Conservation (phyloP, 2,888 invertebrate species). For the Odontocolon sp. region DNA sequence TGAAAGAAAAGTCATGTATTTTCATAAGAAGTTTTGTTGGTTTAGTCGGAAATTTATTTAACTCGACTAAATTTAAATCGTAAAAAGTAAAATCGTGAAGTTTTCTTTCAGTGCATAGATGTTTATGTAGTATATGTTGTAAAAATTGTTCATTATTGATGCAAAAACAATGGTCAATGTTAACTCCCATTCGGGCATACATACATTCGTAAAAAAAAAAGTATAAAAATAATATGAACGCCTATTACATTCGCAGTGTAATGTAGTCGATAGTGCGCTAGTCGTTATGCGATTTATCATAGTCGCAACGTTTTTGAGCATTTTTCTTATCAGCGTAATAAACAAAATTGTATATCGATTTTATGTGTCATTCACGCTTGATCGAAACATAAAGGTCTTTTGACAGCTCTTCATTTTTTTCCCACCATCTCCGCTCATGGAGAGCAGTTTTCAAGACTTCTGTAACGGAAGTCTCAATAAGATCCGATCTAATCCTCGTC, state of each 20-base stretch:
- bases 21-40: no score
- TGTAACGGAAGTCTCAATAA: conserved; percentile 2
- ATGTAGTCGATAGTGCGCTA: conserved; percentile 64
- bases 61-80: no score
- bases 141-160: conserved; percentile 66
- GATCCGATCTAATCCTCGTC: conserved; percentile 57
- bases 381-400: no score
- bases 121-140: neutral
- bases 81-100: no score
- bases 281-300: conserved; percentile 50
- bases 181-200: conserved; percentile 32
- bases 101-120: no score
- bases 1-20: no score
- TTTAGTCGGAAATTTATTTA: no score
- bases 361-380: neutral
- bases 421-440: neutral
- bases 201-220: conserved; percentile 26
- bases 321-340: neutral
- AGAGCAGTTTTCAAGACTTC: conserved; percentile 6
- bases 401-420: no score
- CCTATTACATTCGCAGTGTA: conserved; percentile 66
- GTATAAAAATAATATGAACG: conserved; percentile 32
- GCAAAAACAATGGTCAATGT: conserved; percentile 70
- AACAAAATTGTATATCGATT: neutral
- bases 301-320: neutral